Evolutionary conservation across 2,888 invertebrate species (phyloP).

Genomic region (Macrophya alboannulata): DNA sequence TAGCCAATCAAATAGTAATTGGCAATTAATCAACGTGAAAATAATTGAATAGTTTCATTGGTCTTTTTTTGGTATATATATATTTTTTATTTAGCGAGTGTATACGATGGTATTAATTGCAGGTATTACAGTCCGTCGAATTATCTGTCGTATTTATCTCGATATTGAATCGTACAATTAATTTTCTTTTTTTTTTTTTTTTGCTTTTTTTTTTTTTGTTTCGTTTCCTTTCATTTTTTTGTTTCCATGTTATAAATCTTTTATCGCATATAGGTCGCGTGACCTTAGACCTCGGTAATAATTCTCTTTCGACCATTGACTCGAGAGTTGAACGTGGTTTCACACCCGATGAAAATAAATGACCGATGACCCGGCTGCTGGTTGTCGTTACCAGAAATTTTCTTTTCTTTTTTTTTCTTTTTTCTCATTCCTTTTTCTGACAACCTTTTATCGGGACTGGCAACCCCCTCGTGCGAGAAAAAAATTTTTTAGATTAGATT

Average conservation of each 20-base stretch:
- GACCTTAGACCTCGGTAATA: not conserved
- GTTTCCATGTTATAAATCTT: slow-evolving; percentile 24
- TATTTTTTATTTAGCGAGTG: not conserved
- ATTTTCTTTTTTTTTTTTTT: not conserved
- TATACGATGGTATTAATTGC: not conserved
- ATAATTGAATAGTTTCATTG: not conserved
- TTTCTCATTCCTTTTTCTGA: slow-evolving; percentile 25
- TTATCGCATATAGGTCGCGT: not conserved
- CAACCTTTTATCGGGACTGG: not conserved
- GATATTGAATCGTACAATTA: not conserved
- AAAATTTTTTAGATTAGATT: slow-evolving; percentile 42
- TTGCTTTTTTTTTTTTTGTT: not conserved
- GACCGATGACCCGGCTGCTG: slow-evolving; percentile 17
- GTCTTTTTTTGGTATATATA: no score
- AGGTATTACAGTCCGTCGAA: not conserved
- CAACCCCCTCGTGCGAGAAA: slow-evolving; percentile 5
- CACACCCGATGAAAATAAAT: slow-evolving; percentile 51
- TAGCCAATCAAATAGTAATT: slow-evolving; percentile 25
- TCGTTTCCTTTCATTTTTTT: not conserved
- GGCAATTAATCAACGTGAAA: slow-evolving; percentile 20
- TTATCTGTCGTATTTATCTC: slow-evolving; percentile 6
- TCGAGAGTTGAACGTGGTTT: slow-evolving; percentile 34
- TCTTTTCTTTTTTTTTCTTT: slow-evolving; percentile 2
- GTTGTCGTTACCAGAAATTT: slow-evolving; percentile 34
- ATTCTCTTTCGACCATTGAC: slow-evolving; percentile 50